A percentile compares a stretch with the other conserved stretches of the same genome.
Conservation (phyloP, 2,113 vertebrate species). For the Bambusicola thoracicus region DNA sequence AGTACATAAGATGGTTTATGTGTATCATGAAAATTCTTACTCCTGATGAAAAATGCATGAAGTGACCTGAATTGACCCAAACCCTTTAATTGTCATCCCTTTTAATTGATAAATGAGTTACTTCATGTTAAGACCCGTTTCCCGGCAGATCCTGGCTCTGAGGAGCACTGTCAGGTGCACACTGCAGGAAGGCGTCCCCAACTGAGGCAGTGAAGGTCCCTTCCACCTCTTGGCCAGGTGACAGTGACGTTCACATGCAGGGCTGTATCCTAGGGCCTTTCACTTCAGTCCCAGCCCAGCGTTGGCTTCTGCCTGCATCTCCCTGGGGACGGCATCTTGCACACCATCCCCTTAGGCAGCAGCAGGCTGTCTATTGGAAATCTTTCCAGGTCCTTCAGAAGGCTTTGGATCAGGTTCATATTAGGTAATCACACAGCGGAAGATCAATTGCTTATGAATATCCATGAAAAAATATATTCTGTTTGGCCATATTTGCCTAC, state of each 20-base stretch:
- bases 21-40: background rate
- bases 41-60: background rate
- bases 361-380: background rate
- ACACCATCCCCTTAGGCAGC: accelerated
- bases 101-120: background rate
- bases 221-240: accelerated
- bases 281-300: accelerated
- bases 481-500: background rate
- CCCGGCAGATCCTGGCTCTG: background rate
- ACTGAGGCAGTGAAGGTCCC: accelerated
- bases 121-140: background rate
- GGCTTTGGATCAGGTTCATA: background rate
- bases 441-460: constrained; percentile 20
- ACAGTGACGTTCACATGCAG: accelerated
- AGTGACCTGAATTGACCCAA: background rate
- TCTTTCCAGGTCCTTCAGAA: background rate
- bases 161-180: background rate
- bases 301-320: accelerated
- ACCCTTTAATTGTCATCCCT: background rate
- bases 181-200: accelerated
- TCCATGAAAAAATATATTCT: background rate
- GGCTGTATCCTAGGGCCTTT: accelerated
- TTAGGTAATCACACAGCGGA: background rate
- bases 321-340: accelerated
- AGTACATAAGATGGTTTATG: background rate